Evolutionary conservation across 2,888 invertebrate genomes (phyloP), one percentile per base, ranked within the genome.

Genomic region (Brenthis daphne): DNA sequence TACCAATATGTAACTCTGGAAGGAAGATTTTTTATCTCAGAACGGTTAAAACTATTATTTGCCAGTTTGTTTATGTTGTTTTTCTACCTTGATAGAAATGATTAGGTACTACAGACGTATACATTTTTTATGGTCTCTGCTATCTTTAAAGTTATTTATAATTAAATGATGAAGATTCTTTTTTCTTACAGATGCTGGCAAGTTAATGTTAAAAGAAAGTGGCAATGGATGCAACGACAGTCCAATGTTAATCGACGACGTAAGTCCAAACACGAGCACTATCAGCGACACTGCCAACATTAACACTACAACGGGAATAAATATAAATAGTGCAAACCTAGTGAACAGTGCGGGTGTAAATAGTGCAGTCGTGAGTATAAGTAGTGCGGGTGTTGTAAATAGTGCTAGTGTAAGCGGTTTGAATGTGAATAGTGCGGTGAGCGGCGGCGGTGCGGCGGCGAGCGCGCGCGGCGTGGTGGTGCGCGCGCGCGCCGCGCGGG

Each of bases 161-260:
- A 20, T 20, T 24, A 29, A 55, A 55, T 24, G 13, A 1, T 37
- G 11, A 16, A 16, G 6, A 43, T n/a, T n/a, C 33, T 24, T 5
- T 64, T 13, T 24, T 6, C 50, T 79, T 82, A 2, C 86, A 94
- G 97, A 97, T 80, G 96, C 96, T 5, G 97, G 97, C 13, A 96
- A 96, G 80, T 89, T 96, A 79, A 95, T 96, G 76, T 85, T 97
- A 76, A 95, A 96, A 79, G 94, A 90, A 73, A 93, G 86, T 79
- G 73, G 76, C 58, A 50, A 56, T 11, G 33, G 16, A 48, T 14
- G 56, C 1, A 60, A 6, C 2, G 64, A 61, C 2, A 13, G 55
- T 16, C 64, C 43, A 14, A 48, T 61, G 13, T 1, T 67, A 12
- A 1, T 64, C 0, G 33, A 47, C 20, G 43, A 57, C 16, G 33